Conservation (phyloP, 2,797 vertebrate genomes). For the Lepus oiostolus region DNA sequence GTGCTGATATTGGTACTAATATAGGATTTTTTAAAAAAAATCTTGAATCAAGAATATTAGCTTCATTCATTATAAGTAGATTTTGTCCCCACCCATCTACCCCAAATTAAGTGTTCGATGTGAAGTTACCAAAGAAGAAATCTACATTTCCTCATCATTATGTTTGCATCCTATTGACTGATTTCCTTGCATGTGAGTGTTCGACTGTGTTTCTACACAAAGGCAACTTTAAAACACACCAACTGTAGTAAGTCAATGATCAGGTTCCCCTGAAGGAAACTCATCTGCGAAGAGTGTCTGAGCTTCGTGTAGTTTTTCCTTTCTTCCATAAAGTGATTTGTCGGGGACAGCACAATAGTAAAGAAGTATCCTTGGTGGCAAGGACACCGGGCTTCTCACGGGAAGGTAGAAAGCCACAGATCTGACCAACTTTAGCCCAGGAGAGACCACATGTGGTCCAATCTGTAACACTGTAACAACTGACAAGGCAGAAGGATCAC, state of each 20-base stretch:
- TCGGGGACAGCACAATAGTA: not conserved
- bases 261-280: not conserved
- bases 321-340: not conserved
- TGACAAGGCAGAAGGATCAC: not conserved
- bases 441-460: not conserved
- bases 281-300: conserved; percentile 4
- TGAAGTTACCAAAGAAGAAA: conserved; percentile 1
- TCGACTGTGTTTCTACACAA: not conserved
- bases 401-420: conserved; percentile 23
- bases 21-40: not conserved
- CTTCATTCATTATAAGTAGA: conserved; percentile 21
- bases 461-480: not conserved
- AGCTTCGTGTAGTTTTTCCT: not conserved
- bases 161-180: conserved; percentile 17
- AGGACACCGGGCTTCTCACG: not conserved
- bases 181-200: not conserved
- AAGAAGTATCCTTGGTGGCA: not conserved
- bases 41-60: conserved; percentile 22
- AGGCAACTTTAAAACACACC: conserved; percentile 52
- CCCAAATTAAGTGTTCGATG: conserved; percentile 4
- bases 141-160: not conserved
- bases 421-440: not conserved
- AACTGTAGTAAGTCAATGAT: not conserved
- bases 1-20: not conserved
- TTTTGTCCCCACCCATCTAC: not conserved